A percentile compares a stretch with the other conserved stretches of the same genome.
Evolutionary conservation across 2,113 vertebrate genomes (phyloP).

Genomic region (Psephotus haematonotus): DNA sequence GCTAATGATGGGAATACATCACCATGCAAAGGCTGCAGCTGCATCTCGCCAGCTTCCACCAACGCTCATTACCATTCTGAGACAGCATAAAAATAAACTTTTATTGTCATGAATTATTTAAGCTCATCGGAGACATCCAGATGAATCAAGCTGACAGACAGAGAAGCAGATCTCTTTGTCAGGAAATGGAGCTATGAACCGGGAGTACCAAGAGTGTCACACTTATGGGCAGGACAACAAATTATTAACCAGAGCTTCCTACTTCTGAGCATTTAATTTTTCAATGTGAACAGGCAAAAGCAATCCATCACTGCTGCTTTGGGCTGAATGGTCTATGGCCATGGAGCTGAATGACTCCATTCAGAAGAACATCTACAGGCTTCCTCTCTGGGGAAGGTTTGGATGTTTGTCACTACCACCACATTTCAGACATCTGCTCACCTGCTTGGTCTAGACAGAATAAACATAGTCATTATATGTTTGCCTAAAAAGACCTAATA

Average conservation of each 20-base stretch:
- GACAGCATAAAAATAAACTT: conserved; percentile 42
- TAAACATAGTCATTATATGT: not conserved
- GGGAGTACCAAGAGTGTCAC: not conserved
- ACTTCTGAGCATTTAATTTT: not conserved
- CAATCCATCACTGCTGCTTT: not conserved
- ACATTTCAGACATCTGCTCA: not conserved
- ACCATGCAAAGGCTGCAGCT: not conserved
- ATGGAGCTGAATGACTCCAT: not conserved
- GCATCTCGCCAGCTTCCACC: not conserved
- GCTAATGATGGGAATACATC: not conserved
- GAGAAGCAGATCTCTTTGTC: conserved; percentile 31
- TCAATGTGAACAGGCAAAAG: not conserved
- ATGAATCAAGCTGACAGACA: conserved; percentile 5
- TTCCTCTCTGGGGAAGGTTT: not conserved
- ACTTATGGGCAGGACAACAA: conserved; percentile 8
- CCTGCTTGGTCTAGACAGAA: not conserved
- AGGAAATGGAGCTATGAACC: not conserved
- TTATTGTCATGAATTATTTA: conserved; percentile 36
- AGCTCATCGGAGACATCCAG: conserved; percentile 1
- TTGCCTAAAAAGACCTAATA: not conserved
- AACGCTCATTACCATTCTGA: not conserved
- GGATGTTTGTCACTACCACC: not conserved
- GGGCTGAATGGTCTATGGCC: not conserved
- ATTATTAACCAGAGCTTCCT: conserved; percentile 38
- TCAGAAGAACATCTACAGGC: not conserved